These are phyloP conservation scores for Pomatostomus ruficeps DNA, from an alignment of 2,113 vertebrate species.

Conservation along the genomic window DNA sequence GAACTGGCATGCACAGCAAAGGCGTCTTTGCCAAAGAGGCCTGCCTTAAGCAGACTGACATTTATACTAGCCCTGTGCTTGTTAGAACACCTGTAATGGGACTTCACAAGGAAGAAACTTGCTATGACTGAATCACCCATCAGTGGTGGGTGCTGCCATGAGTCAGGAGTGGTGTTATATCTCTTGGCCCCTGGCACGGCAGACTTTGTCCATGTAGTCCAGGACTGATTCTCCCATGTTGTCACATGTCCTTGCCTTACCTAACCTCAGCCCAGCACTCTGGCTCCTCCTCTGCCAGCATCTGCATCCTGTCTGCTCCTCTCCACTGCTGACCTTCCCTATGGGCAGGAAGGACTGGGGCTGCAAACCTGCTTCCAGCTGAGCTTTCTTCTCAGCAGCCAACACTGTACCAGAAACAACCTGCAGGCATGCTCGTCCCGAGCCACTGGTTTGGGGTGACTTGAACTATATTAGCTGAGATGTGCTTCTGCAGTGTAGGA, in stretches of 20 bases:
- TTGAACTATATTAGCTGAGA: background rate
- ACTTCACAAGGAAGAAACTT: background rate
- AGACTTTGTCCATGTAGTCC: background rate
- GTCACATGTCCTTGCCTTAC: background rate
- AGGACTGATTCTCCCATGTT: rapidly evolving
- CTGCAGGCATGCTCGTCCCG: rapidly evolving
- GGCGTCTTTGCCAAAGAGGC: background rate
- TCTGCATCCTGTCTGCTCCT: background rate
- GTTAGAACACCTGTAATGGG: background rate
- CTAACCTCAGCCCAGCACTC: background rate
- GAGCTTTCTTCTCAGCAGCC: background rate
- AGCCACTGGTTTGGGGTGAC: background rate
- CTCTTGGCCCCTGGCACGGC: rapidly evolving
- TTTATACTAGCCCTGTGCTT: background rate
- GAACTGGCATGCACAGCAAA: background rate
- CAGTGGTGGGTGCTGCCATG: rapidly evolving
- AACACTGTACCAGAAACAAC: background rate
- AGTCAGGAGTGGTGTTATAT: background rate
- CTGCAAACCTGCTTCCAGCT: background rate
- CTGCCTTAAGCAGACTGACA: background rate
- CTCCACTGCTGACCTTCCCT: background rate
- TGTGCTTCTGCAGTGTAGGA: background rate
- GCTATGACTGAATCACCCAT: background rate
- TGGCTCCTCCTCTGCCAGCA: background rate
- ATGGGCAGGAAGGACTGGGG: background rate